Percentiles rank a stretch among this genome's conserved stretches.
phyloP scores from a whole-genome alignment of 2,797 vertebrate species.

The Malurus leucopterus region DNA sequence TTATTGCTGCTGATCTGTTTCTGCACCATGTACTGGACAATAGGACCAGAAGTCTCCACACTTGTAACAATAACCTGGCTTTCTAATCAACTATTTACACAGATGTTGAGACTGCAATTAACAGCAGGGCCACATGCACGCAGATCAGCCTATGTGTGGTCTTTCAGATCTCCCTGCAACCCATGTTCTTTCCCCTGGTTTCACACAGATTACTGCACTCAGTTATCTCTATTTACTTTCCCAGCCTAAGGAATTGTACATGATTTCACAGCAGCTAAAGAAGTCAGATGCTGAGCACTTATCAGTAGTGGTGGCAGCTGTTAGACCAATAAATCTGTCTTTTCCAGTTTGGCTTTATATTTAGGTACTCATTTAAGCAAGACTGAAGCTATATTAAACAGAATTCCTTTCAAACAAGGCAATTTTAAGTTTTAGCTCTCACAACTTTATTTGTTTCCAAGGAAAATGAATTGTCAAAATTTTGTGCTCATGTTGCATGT shows the following conservation, averaged over 20 bases:
- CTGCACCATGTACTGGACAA: background rate
- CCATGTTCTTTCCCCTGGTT: background rate
- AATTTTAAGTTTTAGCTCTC: background rate
- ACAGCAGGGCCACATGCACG: background rate
- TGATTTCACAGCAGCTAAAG: conserved; percentile 14
- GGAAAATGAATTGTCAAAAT: background rate
- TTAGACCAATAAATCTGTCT: conserved; percentile 3
- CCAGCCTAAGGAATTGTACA: background rate
- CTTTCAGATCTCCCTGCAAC: background rate
- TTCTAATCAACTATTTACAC: background rate
- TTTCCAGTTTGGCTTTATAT: conserved; percentile 8
- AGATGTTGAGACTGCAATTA: background rate
- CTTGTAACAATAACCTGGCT: background rate
- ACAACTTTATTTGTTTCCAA: background rate
- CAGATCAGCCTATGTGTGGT: background rate
- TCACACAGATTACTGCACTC: background rate
- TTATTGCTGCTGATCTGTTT: background rate
- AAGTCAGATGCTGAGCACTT: conserved; percentile 14
- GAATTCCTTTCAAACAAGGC: background rate
- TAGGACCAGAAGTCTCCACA: background rate
- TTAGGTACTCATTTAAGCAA: background rate
- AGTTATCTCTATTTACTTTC: conserved; percentile 27
- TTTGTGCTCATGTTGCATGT: background rate
- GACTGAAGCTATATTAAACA: background rate
- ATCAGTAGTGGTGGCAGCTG: background rate